Evolutionary conservation across 2,888 invertebrate species (phyloP).

Genomic region (Hypomecis punctinalis): DNA sequence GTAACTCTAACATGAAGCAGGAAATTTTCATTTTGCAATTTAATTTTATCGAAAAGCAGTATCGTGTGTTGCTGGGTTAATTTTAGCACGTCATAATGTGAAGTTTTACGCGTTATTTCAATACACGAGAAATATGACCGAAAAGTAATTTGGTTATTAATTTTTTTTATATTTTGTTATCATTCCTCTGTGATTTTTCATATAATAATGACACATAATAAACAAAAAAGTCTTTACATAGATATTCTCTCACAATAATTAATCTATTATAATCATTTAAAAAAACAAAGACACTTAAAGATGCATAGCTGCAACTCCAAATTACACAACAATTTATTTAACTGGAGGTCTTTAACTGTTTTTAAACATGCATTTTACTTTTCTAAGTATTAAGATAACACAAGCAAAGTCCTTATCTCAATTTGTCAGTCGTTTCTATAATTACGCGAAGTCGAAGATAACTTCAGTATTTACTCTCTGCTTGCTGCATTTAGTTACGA

Average conservation of each 20-base stretch:
- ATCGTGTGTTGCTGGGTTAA: slow-evolving; percentile 24
- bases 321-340: too few relatives aligned
- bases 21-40: slow-evolving; percentile 30
- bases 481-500: slow-evolving; percentile 53
- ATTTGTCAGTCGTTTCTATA: slow-evolving; percentile 2
- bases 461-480: slow-evolving; percentile 45
- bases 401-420: slow-evolving; percentile 1
- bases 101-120: slow-evolving; percentile 30
- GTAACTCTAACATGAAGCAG: slow-evolving; percentile 25
- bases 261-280: too few relatives aligned
- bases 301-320: too few relatives aligned
- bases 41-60: slow-evolving; percentile 33
- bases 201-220: too few relatives aligned
- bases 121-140: slow-evolving; percentile 16
- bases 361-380: too few relatives aligned
- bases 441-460: slow-evolving; percentile 43
- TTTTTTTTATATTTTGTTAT: slow-evolving; percentile 27
- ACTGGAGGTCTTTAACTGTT: too few relatives aligned
- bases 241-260: too few relatives aligned
- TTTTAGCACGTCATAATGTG: slow-evolving; percentile 36
- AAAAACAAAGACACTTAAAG: too few relatives aligned
- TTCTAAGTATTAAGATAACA: neutral
- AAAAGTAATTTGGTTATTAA: slow-evolving; percentile 9
- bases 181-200: slow-evolving; percentile 33
- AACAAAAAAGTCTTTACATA: too few relatives aligned